Evolutionary conservation across 1,140 invertebrate species (phyloP).

Genomic region (Linepithema humile): DNA sequence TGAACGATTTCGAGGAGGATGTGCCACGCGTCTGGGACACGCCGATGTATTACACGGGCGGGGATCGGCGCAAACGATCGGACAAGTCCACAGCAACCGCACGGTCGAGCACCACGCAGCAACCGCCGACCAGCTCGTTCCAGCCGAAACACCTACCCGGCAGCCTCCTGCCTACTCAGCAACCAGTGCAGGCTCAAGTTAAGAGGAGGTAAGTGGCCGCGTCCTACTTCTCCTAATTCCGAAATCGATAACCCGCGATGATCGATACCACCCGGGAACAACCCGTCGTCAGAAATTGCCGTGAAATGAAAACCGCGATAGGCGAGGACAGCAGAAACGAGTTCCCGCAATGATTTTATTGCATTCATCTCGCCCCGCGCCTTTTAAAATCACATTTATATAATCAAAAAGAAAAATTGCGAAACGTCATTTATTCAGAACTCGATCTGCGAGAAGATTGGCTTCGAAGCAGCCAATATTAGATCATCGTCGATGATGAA

Average conservation of each 20-base stretch:
- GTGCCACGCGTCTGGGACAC: conserved; percentile 70
- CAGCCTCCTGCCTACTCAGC: conserved; percentile 38
- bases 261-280: conserved; percentile 36
- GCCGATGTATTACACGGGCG: conserved; percentile 65
- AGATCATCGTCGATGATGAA: neutral
- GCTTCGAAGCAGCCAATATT: neutral
- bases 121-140: conserved; percentile 53
- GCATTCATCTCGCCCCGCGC: neutral
- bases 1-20: conserved; percentile 74
- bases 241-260: conserved; percentile 37
- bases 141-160: conserved; percentile 46
- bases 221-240: conserved; percentile 49
- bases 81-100: conserved; percentile 58
- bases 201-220: conserved; percentile 75
- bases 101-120: conserved; percentile 49
- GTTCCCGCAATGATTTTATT: neutral
- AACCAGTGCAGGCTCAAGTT: conserved; percentile 57
- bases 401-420: neutral
- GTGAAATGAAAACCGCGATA: conserved; percentile 6
- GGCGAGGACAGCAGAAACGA: neutral
- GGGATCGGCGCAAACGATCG: conserved; percentile 76
- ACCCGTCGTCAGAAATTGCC: neutral
- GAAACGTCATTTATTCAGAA: neutral
- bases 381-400: neutral
- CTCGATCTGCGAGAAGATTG: neutral